Percentiles rank a stretch among this genome's conserved stretches.
Conservation (phyloP, 2,797 vertebrate species). For the Neosalanx taihuensis region DNA sequence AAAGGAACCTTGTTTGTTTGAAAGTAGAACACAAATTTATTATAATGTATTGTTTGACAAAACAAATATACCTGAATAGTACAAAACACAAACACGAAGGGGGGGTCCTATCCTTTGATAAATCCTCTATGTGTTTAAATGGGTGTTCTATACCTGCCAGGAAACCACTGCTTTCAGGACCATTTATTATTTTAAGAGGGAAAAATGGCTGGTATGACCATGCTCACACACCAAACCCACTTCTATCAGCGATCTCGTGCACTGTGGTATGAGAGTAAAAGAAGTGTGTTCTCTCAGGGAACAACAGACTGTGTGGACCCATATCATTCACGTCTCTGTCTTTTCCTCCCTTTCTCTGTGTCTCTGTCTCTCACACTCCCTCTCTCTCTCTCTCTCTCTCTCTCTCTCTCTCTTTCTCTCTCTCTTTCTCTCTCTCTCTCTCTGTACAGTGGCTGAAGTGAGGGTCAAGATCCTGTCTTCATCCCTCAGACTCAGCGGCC, state of each 20-base stretch:
- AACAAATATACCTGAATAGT: no score
- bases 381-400: no score
- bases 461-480: not conserved
- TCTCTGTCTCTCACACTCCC: no score
- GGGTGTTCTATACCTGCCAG: not conserved
- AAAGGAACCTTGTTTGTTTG: no score
- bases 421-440: no score
- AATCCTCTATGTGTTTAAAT: not conserved
- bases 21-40: no score
- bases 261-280: not conserved
- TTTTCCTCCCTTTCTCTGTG: no score
- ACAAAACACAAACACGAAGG: no score
- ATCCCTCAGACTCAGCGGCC: constrained; percentile 23
- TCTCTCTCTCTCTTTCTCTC: no score
- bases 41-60: no score
- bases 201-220: constrained; percentile 36
- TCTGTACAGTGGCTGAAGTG: not conserved
- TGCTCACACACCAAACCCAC: constrained; percentile 11
- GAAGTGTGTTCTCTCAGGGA: not conserved
- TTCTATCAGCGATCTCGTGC: not conserved
- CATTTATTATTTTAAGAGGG: constrained; percentile 49
- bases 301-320: not conserved
- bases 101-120: no score
- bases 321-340: not conserved
- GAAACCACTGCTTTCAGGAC: not conserved